These are phyloP conservation scores for Sarcophaga subvicina DNA, from an alignment of 2,888 invertebrate species.

Conservation along the genomic window DNA sequence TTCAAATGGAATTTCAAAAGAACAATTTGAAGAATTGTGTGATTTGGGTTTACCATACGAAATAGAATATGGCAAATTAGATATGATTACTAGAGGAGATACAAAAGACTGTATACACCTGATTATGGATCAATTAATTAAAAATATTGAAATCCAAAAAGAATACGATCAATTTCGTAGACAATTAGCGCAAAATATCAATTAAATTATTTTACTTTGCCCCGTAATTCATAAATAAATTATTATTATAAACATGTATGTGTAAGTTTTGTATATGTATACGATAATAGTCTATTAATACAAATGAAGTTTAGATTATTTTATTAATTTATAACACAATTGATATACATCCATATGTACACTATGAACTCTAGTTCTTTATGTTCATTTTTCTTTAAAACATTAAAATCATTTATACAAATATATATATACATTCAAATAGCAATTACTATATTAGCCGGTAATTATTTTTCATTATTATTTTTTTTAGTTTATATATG, in stretches of 20 bases:
- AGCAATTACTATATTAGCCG: neutral
- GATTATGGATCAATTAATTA: conserved; percentile 41
- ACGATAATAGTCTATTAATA: too few species aligned
- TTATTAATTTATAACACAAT: too few species aligned
- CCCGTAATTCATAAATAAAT: neutral
- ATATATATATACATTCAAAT: neutral
- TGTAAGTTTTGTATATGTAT: neutral
- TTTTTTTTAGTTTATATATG: conserved; percentile 87
- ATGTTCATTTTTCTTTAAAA: too few species aligned
- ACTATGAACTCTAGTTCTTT: too few species aligned
- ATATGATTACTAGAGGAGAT: conserved; percentile 39
- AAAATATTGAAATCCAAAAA: conserved; percentile 44
- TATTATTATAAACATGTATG: neutral
- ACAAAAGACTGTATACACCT: conserved; percentile 21
- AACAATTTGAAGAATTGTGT: conserved; percentile 51
- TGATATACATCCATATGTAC: too few species aligned
- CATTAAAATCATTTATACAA: neutral
- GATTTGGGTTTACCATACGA: conserved; percentile 52
- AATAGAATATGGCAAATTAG: conserved; percentile 52
- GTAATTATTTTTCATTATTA: conserved; percentile 27
- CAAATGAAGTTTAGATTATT: too few species aligned
- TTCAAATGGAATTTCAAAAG: conserved; percentile 23
- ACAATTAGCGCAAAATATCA: neutral
- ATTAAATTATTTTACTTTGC: neutral
- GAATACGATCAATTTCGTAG: conserved; percentile 43